Base-by-base conservation (phyloP, 2,888 invertebrate species). In the Trichogramma dendrolimi region DNA sequence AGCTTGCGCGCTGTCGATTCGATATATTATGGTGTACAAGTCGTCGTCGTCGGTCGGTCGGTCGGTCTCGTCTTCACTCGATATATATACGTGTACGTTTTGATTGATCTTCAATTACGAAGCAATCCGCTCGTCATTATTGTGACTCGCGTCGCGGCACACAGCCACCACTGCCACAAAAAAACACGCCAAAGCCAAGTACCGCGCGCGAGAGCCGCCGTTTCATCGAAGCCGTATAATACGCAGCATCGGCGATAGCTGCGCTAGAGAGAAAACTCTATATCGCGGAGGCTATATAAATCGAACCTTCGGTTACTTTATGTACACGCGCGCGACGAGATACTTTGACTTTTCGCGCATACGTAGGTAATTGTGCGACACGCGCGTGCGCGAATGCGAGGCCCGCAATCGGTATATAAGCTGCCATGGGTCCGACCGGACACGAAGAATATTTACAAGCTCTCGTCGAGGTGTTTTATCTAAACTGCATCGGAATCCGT, bases 401-500 rank as follows among this genome's bases (percentile, higher is more conserved):
- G 53, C 54, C 42, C 59, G 27, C 27, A 2, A 27, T 27, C 27
- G 62, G 65, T 62, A 68, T 74, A 71, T 69, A 70, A 70, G 52
- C 54, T 40, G 4, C 14, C 49, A 48, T 5, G 42, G 49, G 43
- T 27, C 27, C 0, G 27, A 27, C 27, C 3, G 27, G 27, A 27
- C 27, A 27, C 27, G 27, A 27, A 27, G 27, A 27, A 27, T 27
- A 27, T 27, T 27, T 27, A 27, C 27, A 27, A 27, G 27, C 27
- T 27, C 27, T 27, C 27, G 27, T 27, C 27, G 3, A 27, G 27
- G 27, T 27, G 27, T 27, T 55, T 77, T 77, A 77, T 78, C 78
- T 76, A 77, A 78, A 78, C 76, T 75, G 77, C 78, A 77, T 78
- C 77, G 73, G 72, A 75, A 78, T 78, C 75, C 77, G 75, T 77